Conservation (phyloP, 2,113 vertebrate genomes). For the Diphyllodes magnificus region DNA sequence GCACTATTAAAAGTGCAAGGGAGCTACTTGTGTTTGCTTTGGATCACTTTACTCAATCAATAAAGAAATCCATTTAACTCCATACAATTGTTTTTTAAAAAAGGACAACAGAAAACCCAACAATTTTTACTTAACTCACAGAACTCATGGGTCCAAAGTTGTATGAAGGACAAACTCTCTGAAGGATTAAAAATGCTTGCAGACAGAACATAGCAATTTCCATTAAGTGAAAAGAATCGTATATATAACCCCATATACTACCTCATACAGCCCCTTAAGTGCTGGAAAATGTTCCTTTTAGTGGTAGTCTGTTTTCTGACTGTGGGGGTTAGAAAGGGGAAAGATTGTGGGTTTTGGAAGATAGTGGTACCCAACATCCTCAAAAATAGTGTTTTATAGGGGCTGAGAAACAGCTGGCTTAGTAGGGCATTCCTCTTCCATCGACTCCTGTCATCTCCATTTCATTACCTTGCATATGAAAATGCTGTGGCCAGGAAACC, state of each 20-base stretch:
- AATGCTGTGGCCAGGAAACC: neutral
- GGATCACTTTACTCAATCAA: neutral
- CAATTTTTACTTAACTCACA: neutral
- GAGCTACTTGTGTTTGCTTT: neutral
- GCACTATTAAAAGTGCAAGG: neutral
- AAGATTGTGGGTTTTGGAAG: neutral
- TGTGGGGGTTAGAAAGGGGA: neutral
- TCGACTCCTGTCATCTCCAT: neutral
- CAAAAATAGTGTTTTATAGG: neutral
- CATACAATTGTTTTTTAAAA: neutral
- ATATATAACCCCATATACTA: neutral
- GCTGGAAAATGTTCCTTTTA: neutral
- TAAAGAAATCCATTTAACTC: neutral
- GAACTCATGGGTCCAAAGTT: neutral
- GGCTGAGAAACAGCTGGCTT: neutral
- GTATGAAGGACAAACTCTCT: neutral
- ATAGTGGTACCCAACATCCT: neutral
- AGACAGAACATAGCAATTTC: neutral
- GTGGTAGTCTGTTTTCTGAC: neutral
- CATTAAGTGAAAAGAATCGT: neutral
- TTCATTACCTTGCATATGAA: neutral
- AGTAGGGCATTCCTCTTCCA: neutral
- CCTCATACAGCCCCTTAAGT: neutral
- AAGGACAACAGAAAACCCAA: accelerated
- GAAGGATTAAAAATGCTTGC: neutral